These are phyloP conservation scores for Centrocercus urophasianus DNA, from an alignment of 2,113 vertebrate species.

Conservation along the genomic window DNA sequence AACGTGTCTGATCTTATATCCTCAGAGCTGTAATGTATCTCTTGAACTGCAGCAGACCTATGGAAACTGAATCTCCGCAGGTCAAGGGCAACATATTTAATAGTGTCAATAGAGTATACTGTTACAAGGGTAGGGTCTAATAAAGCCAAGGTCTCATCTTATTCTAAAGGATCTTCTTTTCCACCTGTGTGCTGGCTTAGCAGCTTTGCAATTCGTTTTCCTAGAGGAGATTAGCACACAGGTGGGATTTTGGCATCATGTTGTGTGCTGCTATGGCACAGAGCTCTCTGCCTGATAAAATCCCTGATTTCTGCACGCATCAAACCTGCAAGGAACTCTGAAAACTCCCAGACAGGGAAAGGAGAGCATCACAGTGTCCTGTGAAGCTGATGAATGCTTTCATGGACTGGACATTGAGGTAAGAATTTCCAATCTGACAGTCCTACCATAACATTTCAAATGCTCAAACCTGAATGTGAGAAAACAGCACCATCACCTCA, in stretches of 20 bases:
- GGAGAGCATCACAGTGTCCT: not conserved
- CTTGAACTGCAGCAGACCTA: slow-evolving; percentile 10
- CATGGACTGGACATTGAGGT: not conserved
- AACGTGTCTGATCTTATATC: slow-evolving; percentile 39
- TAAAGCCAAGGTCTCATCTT: not conserved
- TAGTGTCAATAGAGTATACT: slow-evolving; percentile 5
- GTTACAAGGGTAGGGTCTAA: not conserved
- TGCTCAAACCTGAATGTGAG: slow-evolving; percentile 10
- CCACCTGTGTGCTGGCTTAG: slow-evolving; percentile 26
- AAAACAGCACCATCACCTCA: not conserved
- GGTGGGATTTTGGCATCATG: not conserved
- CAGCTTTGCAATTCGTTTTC: not conserved
- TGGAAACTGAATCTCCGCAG: slow-evolving; percentile 44
- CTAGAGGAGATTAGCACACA: not conserved
- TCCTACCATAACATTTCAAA: not conserved
- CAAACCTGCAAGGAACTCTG: not conserved
- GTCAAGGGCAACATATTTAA: slow-evolving; percentile 54
- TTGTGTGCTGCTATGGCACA: not conserved
- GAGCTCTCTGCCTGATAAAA: not conserved
- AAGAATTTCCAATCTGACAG: slow-evolving; percentile 39
- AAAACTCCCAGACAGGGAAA: not conserved
- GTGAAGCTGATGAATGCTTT: not conserved
- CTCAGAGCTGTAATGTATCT: slow-evolving; percentile 49
- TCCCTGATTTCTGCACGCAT: not conserved
- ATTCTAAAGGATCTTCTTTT: not conserved